Percentiles rank a stretch among this genome's conserved stretches.
phyloP scores from a whole-genome alignment of 2,113 vertebrate genomes.

The Corythornis madagascariensis region DNA sequence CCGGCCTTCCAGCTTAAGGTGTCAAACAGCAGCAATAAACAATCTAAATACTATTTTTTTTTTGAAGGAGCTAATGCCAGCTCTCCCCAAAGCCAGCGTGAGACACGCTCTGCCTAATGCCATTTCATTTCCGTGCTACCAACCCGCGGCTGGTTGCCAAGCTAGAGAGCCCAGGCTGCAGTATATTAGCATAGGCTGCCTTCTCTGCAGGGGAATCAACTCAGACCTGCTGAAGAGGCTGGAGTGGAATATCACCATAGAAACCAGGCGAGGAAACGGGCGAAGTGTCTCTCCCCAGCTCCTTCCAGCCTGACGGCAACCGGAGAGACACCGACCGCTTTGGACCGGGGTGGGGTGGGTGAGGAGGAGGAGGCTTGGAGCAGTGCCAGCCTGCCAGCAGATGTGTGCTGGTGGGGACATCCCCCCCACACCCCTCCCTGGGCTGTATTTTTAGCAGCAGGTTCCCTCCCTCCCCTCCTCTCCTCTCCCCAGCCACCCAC shows the following conservation, averaged over 20 bases:
- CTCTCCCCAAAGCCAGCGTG: not conserved
- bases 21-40: not conserved
- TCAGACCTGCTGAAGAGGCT: slow-evolving; percentile 59
- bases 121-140: not conserved
- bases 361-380: not conserved
- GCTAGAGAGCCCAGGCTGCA: slow-evolving; percentile 11
- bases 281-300: slow-evolving; percentile 61
- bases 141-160: not conserved
- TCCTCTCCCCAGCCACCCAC: not conserved
- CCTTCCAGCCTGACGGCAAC: slow-evolving; percentile 49
- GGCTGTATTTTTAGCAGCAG: not conserved
- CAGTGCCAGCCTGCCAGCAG: not conserved
- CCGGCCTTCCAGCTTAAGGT: not conserved
- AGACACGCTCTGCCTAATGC: not conserved
- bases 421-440: not conserved
- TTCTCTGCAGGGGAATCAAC: slow-evolving; percentile 70
- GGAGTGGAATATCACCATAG: slow-evolving; percentile 79
- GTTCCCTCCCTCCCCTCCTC: not conserved
- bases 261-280: slow-evolving; percentile 70
- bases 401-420: not conserved
- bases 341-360: not conserved
- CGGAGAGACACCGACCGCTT: slow-evolving; percentile 11
- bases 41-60: not conserved
- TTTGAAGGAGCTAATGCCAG: not conserved
- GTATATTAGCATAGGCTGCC: slow-evolving; percentile 30